Percentiles rank a stretch among this genome's conserved stretches.
phyloP scores from a whole-genome alignment of 2,797 vertebrate genomes.

The Chelon labrosus region DNA sequence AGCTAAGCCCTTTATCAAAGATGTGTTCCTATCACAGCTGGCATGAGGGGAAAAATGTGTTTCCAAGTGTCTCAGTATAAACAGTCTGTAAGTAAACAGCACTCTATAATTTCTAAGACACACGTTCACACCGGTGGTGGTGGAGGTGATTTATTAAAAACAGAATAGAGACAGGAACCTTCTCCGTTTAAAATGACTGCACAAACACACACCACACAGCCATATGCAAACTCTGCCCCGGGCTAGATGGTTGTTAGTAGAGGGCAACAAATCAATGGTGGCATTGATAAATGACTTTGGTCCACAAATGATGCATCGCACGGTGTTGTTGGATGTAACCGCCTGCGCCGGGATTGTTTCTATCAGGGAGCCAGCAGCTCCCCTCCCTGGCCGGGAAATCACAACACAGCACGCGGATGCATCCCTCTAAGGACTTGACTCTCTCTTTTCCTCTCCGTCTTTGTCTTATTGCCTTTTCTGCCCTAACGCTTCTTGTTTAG shows the following conservation, averaged over 20 bases:
- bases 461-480: slow-evolving; percentile 1
- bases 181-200: background rate
- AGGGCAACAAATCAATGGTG: slow-evolving; percentile 38
- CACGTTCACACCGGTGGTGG: background rate
- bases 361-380: slow-evolving; percentile 73
- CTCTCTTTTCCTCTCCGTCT: slow-evolving; percentile 2
- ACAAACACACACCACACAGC: background rate
- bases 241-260: slow-evolving; percentile 29
- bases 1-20: slow-evolving; percentile 51
- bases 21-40: slow-evolving; percentile 24
- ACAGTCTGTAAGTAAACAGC: background rate
- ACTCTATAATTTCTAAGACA: background rate
- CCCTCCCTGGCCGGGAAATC: slow-evolving; percentile 69
- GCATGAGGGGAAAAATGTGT: background rate
- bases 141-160: too few relatives aligned
- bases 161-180: too few relatives aligned
- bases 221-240: slow-evolving; percentile 1
- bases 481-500: background rate
- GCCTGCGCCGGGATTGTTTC: slow-evolving; percentile 30
- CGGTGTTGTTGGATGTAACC: slow-evolving; percentile 9
- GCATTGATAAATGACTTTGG: slow-evolving; percentile 34
- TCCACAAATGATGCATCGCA: slow-evolving; percentile 31
- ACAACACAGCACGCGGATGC: slow-evolving; percentile 57
- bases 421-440: slow-evolving; percentile 1
- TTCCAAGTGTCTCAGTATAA: background rate